Base-by-base conservation (phyloP, 2,113 vertebrate genomes). In the Calypte anna region DNA sequence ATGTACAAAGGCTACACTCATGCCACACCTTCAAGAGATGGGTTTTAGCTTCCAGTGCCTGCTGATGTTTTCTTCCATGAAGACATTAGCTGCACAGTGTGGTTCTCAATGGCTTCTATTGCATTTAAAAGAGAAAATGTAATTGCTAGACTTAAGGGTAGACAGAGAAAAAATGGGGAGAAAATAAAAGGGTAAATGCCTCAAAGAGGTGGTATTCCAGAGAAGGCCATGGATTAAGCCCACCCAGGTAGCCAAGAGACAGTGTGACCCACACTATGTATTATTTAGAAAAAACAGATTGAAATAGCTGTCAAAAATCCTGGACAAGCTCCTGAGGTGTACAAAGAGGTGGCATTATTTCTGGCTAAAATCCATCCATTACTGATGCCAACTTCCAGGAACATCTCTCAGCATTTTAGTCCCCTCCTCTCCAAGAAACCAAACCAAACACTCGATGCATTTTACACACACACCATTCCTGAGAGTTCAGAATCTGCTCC, bases 121-220 rank as follows among this genome's bases (percentile, higher is more conserved):
- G 18, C 0, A 4, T 17, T 61, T 76, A 12, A 5, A 70, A 67
- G 28, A 81, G 25, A 55, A 90, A 81, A 86, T 7, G 5, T 11
- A 63, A 50, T 12, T 84, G 19, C 54, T 31, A 33, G 46, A 12
- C 25, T 64, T 25, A 48, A 28, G 27, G 36, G n/a, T 7, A 44
- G 36, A 36, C 9, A 51, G 62, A 58, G 21, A 38, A 20, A 46
- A 51, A 70, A 11, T 0, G 2, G 43, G 15, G 38, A 36, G 68
- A 55, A 85, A 50, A 62, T 38, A n/a, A 43, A 72, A 73, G 36
- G 36, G 22, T 27, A 23, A 86, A 68, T 4, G 40, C n/a, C 44
- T 82, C n/a, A 25, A 51, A 75, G 0, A 1, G 1, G 0, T 3
- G 27, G 38, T 10, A 21, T 17, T 55, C 48, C 55, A 63, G 55